Evolutionary conservation across 2,797 vertebrate species (phyloP).

Genomic region (Leptoclinus maculatus): DNA sequence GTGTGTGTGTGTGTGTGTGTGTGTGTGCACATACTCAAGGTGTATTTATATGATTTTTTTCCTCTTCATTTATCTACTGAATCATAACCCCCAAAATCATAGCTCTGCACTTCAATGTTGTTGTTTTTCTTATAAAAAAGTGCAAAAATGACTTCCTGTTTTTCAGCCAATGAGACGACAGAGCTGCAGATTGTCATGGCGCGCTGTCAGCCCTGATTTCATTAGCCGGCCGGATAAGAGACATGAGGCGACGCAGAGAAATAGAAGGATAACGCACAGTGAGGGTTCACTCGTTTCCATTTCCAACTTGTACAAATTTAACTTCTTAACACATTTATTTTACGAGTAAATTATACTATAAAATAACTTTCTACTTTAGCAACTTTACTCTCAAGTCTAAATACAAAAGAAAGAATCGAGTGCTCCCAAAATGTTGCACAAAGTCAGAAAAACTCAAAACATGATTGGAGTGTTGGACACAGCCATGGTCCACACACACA

Average conservation of each 20-base stretch:
- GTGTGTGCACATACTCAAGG: conserved; percentile 20
- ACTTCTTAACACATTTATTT: neutral
- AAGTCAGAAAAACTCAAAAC: too few species aligned
- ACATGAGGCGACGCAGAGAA: conserved; percentile 21
- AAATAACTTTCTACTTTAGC: neutral
- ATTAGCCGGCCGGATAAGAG: conserved; percentile 40
- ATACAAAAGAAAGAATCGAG: neutral
- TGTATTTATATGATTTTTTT: neutral
- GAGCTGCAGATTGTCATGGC: conserved; percentile 47
- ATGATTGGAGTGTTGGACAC: too few species aligned
- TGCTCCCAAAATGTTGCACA: too few species aligned
- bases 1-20: conserved; percentile 32
- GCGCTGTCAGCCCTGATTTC: conserved; percentile 42
- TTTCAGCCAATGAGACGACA: conserved; percentile 41
- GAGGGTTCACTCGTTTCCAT: neutral
- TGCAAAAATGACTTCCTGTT: conserved; percentile 20
- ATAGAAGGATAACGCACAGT: neutral
- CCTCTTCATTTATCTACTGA: neutral
- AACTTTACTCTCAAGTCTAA: neutral
- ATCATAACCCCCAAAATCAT: neutral
- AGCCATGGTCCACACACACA: too few species aligned
- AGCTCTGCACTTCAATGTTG: neutral
- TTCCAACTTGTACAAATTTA: neutral
- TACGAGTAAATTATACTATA: neutral
- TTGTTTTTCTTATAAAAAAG: neutral